These are phyloP conservation scores for Pegea sp. DNA, from an alignment of 23 tunicate genomes.

Conservation along the genomic window DNA sequence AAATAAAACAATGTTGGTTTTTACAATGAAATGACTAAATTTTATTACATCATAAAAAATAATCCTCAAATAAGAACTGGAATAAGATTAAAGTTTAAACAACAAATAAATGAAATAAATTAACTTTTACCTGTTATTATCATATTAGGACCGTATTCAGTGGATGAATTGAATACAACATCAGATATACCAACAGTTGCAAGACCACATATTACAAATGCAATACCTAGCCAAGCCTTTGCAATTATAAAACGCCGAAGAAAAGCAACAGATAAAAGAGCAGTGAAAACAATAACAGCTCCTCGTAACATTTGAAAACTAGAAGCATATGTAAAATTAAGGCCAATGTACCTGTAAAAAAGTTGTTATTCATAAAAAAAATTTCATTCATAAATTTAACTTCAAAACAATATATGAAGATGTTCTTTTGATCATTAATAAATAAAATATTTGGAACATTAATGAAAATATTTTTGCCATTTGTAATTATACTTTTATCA, in stretches of 20 bases:
- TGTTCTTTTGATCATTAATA: too few species aligned
- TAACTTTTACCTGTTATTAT: conserved; percentile 40
- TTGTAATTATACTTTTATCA: too few species aligned
- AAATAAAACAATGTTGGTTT: too few species aligned
- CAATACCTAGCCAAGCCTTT: conserved; percentile 83
- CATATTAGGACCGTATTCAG: conserved; percentile 31
- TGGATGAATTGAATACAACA: conserved; percentile 15
- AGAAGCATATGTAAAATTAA: conserved; percentile 86
- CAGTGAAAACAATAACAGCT: conserved; percentile 97
- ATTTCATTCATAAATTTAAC: neutral
- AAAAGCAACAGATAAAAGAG: conserved; percentile 84
- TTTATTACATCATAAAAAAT: too few species aligned
- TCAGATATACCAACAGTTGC: conserved; percentile 79
- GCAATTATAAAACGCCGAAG: conserved; percentile 29
- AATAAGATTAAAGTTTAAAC: too few species aligned
- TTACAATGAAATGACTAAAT: too few species aligned
- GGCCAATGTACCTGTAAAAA: conserved; percentile 80
- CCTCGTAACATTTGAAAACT: conserved; percentile 99
- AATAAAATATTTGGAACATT: too few species aligned
- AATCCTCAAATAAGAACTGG: too few species aligned
- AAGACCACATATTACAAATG: conserved; percentile 55
- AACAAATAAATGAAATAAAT: too few species aligned
- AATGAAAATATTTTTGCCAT: too few species aligned
- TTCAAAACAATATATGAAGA: neutral
- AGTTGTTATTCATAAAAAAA: neutral